These are phyloP conservation scores for Halcyon malimbica DNA, from an alignment of 2,113 vertebrate genomes.

Conservation along the genomic window DNA sequence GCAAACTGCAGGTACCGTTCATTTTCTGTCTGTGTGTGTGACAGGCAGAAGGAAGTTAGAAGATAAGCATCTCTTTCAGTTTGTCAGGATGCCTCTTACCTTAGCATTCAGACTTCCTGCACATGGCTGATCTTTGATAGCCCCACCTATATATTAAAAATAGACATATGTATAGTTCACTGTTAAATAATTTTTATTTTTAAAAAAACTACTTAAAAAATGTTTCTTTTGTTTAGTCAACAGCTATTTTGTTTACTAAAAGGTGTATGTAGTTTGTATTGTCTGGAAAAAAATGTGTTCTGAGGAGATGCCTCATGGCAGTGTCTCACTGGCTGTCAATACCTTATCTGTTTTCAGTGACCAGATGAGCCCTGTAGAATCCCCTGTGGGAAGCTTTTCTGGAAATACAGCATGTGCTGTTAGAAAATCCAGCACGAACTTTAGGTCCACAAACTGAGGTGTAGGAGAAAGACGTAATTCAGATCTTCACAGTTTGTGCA, in stretches of 20 bases:
- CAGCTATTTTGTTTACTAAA: not conserved
- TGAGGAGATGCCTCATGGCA: not conserved
- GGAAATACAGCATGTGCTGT: not conserved
- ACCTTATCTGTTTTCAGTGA: not conserved
- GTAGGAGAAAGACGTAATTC: not conserved
- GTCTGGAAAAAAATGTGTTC: not conserved
- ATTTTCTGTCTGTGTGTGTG: not conserved
- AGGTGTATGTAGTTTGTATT: not conserved
- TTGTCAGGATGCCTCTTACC: not conserved
- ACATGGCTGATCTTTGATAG: not conserved
- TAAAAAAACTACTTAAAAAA: not conserved
- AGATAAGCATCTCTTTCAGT: not conserved
- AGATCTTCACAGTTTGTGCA: not conserved
- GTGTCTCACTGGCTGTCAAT: not conserved
- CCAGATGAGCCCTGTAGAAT: not conserved
- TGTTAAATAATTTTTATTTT: not conserved
- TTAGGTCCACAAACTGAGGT: not conserved
- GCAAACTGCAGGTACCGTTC: conserved; percentile 89
- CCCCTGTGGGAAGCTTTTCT: not conserved
- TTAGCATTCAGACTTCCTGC: not conserved
- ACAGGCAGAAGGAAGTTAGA: not conserved
- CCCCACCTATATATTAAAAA: not conserved
- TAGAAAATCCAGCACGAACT: not conserved
- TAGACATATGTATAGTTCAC: not conserved
- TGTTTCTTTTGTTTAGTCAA: not conserved